Base-by-base conservation (phyloP, 2,888 invertebrate genomes). In the Petrophora chlorosata region DNA sequence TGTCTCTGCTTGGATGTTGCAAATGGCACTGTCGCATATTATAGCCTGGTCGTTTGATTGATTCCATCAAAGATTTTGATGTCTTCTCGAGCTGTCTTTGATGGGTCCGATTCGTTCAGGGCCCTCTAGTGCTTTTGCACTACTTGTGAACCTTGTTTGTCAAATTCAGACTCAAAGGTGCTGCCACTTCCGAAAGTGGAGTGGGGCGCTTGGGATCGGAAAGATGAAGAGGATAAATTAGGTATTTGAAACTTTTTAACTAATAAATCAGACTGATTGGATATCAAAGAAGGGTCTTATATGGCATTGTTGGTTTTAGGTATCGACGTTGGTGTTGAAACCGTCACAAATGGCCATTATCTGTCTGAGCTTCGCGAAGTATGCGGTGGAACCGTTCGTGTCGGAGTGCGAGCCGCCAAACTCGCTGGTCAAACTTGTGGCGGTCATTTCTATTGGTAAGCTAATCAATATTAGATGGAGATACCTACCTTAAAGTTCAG, bases 301-400 rank as follows among this genome's bases (percentile, higher is more conserved):
- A 5, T 3, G 25, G 25, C 8, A 9, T 3, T 9, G 25, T 7
- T 3, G 10, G 25, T 44, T 94, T 61, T 95, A 97, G 97, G 96
- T 96, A 67, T 97, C 97, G 74, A 97, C 97, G 53, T 92, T 97
- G 85, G 96, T 98, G 70, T 92, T 97, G 75, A 98, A 97, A 87
- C 97, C 98, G 58, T 96, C 97, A 39, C 97, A 97, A 90, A 95
- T 97, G 95, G 97, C 97, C 65, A 97, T 97, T 80, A 97, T 97
- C 79, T 96, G 97, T 84, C 91, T 98, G 74, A 97, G 97, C 78
- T 97, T 97, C 91, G 97, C 97, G 57, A 96, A 97, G 85, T 98
- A 98, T 85, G 96, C 97, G 56, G 97, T 97, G 56, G 96, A 97
- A 82, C 97, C 97, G 46, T 97, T 97, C 83, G 94, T 95, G 60